Conservation (phyloP, 2,797 vertebrate species). For the Aulostomus chinensis region DNA sequence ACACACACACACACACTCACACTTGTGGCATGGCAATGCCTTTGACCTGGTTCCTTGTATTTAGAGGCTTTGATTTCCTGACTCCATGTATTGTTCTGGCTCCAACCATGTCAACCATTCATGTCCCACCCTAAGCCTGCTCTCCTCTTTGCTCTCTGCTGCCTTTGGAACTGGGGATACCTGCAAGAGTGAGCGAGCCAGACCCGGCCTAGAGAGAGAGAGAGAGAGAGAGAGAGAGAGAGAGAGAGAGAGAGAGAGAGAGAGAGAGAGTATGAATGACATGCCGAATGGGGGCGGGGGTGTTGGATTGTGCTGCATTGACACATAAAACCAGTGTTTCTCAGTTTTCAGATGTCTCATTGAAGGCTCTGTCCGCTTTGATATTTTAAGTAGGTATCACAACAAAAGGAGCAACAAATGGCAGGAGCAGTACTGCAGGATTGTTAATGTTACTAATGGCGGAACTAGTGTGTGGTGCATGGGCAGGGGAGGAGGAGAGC, state of each 20-base stretch:
- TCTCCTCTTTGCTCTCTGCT: slow-evolving; percentile 72
- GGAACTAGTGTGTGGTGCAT: slow-evolving; percentile 37
- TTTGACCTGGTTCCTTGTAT: slow-evolving; percentile 73
- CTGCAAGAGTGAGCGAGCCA: slow-evolving; percentile 61
- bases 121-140: slow-evolving; percentile 80
- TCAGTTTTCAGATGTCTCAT: slow-evolving; percentile 92
- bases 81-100: slow-evolving; percentile 84
- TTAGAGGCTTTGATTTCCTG: slow-evolving; percentile 81
- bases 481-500: slow-evolving; percentile 38
- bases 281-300: slow-evolving; percentile 62
- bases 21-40: slow-evolving; percentile 25
- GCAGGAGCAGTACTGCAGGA: slow-evolving; percentile 61
- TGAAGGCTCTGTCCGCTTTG: slow-evolving; percentile 87
- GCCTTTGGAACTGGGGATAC: slow-evolving; percentile 73
- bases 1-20: slow-evolving; percentile 17
- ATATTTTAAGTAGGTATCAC: slow-evolving; percentile 92
- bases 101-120: slow-evolving; percentile 79
- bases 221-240: slow-evolving; percentile 10
- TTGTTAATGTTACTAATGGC: slow-evolving; percentile 46
- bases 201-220: too few species aligned
- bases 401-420: slow-evolving; percentile 86
- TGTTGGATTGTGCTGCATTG: slow-evolving; percentile 71
- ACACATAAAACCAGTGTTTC: slow-evolving; percentile 91
- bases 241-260: slow-evolving; percentile 8
- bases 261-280: slow-evolving; percentile 52